Evolutionary conservation across 1,140 invertebrate species (phyloP).

Genomic region (Drosophila bocki): DNA sequence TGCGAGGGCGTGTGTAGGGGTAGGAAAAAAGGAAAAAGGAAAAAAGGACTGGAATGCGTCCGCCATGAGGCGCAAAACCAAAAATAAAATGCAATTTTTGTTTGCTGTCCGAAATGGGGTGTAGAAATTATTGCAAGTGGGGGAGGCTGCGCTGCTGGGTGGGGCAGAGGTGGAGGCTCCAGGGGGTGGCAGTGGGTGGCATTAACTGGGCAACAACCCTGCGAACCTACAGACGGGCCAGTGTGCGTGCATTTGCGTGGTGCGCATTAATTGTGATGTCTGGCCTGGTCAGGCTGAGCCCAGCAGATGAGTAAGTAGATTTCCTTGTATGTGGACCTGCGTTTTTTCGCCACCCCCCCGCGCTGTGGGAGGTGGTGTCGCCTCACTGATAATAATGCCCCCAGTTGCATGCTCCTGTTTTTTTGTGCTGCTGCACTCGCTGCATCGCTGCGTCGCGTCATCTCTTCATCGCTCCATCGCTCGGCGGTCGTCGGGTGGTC

Average conservation of each 20-base stretch:
- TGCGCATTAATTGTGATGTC: conserved; percentile 81
- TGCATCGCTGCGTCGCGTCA: conserved; percentile 26
- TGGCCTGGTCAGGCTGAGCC: conserved; percentile 49
- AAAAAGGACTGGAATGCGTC: conserved; percentile 40
- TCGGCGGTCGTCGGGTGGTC: conserved; percentile 57
- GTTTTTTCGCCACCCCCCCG: conserved; percentile 23
- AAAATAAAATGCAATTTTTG: conserved; percentile 84
- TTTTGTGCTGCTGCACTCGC: conserved; percentile 17
- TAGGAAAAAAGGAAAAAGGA: conserved; percentile 3
- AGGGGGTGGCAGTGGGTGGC: conserved; percentile 53
- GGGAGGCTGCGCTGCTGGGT: background rate
- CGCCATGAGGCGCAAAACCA: conserved; percentile 61
- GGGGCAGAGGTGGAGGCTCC: background rate
- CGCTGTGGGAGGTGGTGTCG: conserved; percentile 11
- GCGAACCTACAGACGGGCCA: conserved; percentile 16
- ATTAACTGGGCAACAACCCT: conserved; percentile 62
- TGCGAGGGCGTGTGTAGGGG: conserved; percentile 26
- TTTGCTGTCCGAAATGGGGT: conserved; percentile 60
- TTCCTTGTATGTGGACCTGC: conserved; percentile 71
- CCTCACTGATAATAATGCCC: conserved; percentile 82
- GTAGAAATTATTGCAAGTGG: conserved; percentile 70
- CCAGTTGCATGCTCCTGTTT: conserved; percentile 14
- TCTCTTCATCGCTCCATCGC: conserved; percentile 46
- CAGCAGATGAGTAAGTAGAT: conserved; percentile 79
- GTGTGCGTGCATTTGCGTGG: conserved; percentile 45